These are phyloP conservation scores for Cinclus cinclus DNA, from an alignment of 2,113 vertebrate genomes.

Conservation along the genomic window DNA sequence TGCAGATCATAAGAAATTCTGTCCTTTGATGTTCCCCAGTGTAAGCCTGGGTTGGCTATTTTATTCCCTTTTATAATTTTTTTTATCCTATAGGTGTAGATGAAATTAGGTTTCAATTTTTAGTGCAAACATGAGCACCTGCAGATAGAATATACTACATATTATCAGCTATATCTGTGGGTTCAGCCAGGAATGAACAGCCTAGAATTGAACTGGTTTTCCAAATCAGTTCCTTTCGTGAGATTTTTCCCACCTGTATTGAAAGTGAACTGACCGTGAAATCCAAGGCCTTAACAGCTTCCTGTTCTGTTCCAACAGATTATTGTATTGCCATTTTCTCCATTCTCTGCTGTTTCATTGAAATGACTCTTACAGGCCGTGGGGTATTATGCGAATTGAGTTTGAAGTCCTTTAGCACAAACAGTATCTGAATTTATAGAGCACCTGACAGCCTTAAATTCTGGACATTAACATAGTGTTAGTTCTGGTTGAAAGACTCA, in stretches of 20 bases:
- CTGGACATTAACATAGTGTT: neutral
- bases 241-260: neutral
- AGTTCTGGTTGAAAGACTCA: neutral
- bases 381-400: neutral
- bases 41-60: neutral
- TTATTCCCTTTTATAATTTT: neutral
- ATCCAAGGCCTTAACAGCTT: neutral
- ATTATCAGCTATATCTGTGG: neutral
- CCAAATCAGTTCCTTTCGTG: neutral
- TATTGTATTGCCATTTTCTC: neutral
- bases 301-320: neutral
- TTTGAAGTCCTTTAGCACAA: neutral
- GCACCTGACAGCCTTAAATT: neutral
- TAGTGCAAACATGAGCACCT: neutral
- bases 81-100: neutral
- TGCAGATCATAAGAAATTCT: neutral
- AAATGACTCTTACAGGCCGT: neutral
- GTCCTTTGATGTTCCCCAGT: neutral
- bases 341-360: neutral
- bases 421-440: neutral
- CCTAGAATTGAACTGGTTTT: neutral
- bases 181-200: neutral
- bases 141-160: neutral
- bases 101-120: neutral
- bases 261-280: neutral